Conservation (phyloP, 2,113 vertebrate species). For the Murina feae region DNA sequence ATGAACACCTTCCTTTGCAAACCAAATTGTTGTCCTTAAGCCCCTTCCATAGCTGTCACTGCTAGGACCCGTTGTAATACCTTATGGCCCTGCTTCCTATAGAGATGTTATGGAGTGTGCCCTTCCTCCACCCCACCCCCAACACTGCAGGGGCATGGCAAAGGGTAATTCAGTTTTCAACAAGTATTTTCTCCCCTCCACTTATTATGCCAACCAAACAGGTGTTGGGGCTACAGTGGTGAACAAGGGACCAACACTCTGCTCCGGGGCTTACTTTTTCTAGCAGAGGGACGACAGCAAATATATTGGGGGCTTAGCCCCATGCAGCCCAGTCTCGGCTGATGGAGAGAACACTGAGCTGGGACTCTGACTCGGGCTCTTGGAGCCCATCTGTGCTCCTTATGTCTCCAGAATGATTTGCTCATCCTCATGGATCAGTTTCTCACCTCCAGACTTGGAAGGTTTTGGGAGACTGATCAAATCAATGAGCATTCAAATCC, state of each 20-base stretch:
- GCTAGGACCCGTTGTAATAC: neutral
- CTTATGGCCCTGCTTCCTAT: neutral
- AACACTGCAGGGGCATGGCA: neutral
- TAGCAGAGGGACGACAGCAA: neutral
- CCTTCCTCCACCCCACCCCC: neutral
- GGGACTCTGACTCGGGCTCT: neutral
- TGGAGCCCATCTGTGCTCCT: neutral
- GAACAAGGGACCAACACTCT: neutral
- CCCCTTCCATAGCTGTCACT: neutral
- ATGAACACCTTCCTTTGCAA: neutral
- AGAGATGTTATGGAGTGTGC: neutral
- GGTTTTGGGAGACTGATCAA: constrained; percentile 25
- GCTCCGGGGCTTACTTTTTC: neutral
- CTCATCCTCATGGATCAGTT: neutral
- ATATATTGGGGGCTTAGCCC: neutral
- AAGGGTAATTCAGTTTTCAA: neutral
- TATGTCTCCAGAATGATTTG: neutral
- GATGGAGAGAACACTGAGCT: neutral
- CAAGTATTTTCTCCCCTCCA: neutral
- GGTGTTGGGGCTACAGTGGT: neutral
- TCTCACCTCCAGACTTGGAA: constrained; percentile 31
- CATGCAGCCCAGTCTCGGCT: neutral
- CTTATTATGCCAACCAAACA: neutral
- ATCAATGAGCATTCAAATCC: neutral
- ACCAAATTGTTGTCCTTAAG: neutral